Conservation (phyloP, 1,140 invertebrate genomes). For the Zelostemma sp. region DNA sequence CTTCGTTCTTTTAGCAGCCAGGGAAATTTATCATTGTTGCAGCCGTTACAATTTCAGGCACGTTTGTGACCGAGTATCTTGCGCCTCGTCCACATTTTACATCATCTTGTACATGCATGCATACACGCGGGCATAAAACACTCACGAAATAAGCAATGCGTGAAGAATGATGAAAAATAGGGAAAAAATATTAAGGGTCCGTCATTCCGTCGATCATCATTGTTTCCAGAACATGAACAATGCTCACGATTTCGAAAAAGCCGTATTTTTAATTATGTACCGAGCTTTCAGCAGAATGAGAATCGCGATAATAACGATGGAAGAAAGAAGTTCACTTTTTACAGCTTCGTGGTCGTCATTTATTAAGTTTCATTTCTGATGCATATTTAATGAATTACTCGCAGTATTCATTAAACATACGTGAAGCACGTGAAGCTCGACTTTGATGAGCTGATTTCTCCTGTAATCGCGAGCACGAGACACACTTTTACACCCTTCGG, state of each 20-base stretch:
- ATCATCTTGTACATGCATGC: background rate
- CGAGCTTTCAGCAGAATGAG: too few species aligned
- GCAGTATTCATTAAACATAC: background rate
- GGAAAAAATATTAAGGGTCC: background rate
- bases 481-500: background rate
- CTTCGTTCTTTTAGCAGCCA: slow-evolving; percentile 12
- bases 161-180: background rate
- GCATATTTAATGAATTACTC: background rate
- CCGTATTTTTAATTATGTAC: too few species aligned
- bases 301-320: background rate
- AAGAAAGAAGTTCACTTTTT: background rate
- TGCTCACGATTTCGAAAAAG: too few species aligned
- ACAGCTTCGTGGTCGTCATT: too few species aligned
- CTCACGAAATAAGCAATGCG: background rate
- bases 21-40: slow-evolving; percentile 54
- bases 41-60: slow-evolving; percentile 53
- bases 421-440: background rate
- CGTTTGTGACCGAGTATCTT: slow-evolving; percentile 53
- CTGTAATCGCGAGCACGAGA: background rate
- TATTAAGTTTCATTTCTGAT: background rate
- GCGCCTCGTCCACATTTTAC: slow-evolving; percentile 22
- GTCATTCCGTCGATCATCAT: too few species aligned
- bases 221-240: too few species aligned
- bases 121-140: slow-evolving; percentile 1
- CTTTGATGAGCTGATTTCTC: background rate